A percentile compares a stretch with the other conserved stretches of the same genome.
Conservation (phyloP, 2,888 invertebrate genomes). For the Lepidochrysops patricia region DNA sequence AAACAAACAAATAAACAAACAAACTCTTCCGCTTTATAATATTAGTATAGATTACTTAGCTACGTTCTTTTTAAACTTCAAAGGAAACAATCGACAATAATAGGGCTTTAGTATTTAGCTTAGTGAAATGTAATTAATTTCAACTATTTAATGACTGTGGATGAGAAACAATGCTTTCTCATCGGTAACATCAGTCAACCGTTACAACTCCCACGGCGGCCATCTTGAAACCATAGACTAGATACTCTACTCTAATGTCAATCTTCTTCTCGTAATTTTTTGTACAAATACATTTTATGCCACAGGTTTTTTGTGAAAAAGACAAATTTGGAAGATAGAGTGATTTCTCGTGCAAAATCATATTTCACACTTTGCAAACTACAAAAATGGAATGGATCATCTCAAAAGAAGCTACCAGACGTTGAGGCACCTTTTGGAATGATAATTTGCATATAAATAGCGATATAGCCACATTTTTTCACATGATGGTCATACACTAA, state of each 20-base stretch:
- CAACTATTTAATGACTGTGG: slow-evolving; percentile 10
- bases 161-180: slow-evolving; percentile 31
- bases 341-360: neutral
- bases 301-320: neutral
- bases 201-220: slow-evolving; percentile 26
- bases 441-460: slow-evolving; percentile 3
- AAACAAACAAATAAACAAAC: too few relatives aligned
- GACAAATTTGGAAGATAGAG: neutral
- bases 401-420: neutral
- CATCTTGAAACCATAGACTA: neutral
- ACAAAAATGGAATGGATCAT: neutral
- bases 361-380: neutral
- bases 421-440: neutral
- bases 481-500: neutral
- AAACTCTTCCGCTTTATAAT: too few relatives aligned
- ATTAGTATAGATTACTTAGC: too few relatives aligned
- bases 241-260: neutral
- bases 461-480: neutral
- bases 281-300: neutral
- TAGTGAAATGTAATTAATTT: neutral
- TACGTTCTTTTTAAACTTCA: neutral
- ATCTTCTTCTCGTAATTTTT: neutral
- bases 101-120: neutral
- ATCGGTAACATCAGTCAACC: slow-evolving; percentile 67
- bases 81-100: neutral